A percentile compares a stretch with the other conserved stretches of the same genome.
Conservation (phyloP, 2,888 invertebrate genomes). For the Zootermopsis nevadensis region DNA sequence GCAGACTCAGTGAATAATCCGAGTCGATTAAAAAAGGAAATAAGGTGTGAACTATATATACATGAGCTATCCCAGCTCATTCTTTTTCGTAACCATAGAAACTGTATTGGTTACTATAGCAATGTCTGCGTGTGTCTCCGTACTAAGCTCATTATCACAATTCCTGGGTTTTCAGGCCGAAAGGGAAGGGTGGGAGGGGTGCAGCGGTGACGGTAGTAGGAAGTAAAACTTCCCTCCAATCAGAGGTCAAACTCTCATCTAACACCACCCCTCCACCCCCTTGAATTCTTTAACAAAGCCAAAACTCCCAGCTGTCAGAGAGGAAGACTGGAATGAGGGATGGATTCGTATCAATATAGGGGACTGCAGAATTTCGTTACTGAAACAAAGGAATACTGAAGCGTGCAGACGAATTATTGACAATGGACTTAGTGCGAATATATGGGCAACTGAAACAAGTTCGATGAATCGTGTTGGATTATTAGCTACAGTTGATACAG, state of each 20-base stretch:
- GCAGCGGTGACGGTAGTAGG: background rate
- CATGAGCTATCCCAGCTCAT: background rate
- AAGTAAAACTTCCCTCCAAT: constrained; percentile 42
- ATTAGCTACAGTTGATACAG: background rate
- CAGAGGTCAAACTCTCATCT: constrained; percentile 44
- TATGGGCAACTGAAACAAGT: constrained; percentile 15
- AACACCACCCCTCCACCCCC: background rate
- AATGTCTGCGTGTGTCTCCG: constrained; percentile 21
- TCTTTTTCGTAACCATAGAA: constrained; percentile 34
- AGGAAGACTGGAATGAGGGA: background rate
- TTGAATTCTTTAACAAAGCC: constrained; percentile 43
- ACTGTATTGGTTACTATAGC: constrained; percentile 46
- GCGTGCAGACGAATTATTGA: constrained; percentile 37
- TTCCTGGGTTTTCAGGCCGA: background rate
- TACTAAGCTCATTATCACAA: constrained; percentile 39
- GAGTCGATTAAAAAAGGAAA: constrained; percentile 32
- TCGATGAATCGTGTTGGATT: constrained; percentile 9
- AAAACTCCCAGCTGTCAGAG: constrained; percentile 38
- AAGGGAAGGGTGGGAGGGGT: background rate
- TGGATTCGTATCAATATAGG: constrained; percentile 29
- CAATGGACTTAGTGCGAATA: constrained; percentile 34
- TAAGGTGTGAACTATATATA: constrained; percentile 8
- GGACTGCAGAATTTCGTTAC: constrained; percentile 23
- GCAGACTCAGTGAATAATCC: constrained; percentile 25
- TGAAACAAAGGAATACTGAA: constrained; percentile 36